phyloP scores from a whole-genome alignment of 2,888 invertebrate species.

The Odontomyia ornata region DNA sequence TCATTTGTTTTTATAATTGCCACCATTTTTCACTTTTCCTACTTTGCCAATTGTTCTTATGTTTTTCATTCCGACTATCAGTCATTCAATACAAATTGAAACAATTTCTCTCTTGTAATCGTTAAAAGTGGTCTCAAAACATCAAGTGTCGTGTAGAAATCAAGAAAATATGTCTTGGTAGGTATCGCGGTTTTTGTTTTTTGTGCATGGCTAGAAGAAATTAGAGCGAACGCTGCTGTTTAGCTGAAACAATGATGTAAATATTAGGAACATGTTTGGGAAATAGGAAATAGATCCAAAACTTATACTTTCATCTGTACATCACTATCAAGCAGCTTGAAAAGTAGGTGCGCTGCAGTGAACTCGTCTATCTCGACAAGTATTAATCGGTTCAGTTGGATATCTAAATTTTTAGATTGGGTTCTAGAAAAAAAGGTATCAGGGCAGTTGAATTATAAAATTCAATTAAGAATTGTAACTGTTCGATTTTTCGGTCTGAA shows the following conservation, averaged over 20 bases:
- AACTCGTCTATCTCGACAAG: background rate
- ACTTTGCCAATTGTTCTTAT: background rate
- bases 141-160: constrained; percentile 3
- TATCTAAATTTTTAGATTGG: background rate
- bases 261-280: background rate
- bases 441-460: too few relatives aligned
- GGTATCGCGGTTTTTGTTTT: background rate
- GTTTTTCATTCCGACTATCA: background rate
- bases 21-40: constrained; percentile 1
- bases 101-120: constrained; percentile 17
- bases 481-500: too few relatives aligned
- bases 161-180: background rate
- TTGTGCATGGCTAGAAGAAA: background rate
- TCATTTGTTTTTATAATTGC: constrained; percentile 1
- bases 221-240: background rate
- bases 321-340: background rate
- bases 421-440: too few relatives aligned
- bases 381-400: background rate
- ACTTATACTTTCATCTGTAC: background rate
- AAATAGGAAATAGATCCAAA: background rate
- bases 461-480: too few relatives aligned
- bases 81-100: background rate
- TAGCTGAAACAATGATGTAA: background rate
- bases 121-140: background rate
- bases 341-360: background rate